A percentile compares a stretch with the other conserved stretches of the same genome.
Evolutionary conservation across 2,113 vertebrate genomes (phyloP).

Genomic region (Antechinus flavipes): DNA sequence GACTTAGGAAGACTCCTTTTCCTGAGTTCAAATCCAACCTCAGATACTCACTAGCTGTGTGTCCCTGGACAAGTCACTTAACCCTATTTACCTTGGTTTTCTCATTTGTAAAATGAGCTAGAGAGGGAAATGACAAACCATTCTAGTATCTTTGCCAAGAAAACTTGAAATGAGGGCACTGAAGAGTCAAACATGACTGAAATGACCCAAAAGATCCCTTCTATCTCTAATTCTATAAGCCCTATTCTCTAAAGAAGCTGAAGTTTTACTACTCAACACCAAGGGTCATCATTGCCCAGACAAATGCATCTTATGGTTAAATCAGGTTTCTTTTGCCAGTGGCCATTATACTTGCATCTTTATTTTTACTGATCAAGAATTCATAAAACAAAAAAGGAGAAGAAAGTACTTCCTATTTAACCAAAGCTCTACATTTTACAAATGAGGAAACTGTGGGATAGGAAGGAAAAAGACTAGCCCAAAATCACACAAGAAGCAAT

Average conservation of each 20-base stretch:
- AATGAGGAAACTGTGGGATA: background rate
- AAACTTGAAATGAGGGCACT: too few species aligned
- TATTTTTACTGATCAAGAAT: background rate
- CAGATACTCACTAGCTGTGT: too few species aligned
- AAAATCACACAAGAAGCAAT: background rate
- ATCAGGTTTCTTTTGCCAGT: background rate
- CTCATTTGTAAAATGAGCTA: too few species aligned
- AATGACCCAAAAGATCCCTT: too few species aligned
- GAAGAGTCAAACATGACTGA: too few species aligned
- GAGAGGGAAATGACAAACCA: too few species aligned
- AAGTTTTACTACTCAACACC: background rate
- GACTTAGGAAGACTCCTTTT: too few species aligned
- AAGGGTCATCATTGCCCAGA: background rate
- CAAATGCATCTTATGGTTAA: background rate
- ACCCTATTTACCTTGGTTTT: too few species aligned
- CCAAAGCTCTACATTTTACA: background rate
- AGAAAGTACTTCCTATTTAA: background rate
- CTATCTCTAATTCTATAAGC: background rate
- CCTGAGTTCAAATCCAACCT: too few species aligned
- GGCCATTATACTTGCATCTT: background rate
- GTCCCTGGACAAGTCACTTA: too few species aligned
- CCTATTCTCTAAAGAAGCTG: background rate
- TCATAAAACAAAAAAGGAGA: background rate
- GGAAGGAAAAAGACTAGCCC: background rate
- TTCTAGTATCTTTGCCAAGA: too few species aligned